phyloP scores from a whole-genome alignment of 2,888 invertebrate species.

The Micoletzkya japonica region DNA sequence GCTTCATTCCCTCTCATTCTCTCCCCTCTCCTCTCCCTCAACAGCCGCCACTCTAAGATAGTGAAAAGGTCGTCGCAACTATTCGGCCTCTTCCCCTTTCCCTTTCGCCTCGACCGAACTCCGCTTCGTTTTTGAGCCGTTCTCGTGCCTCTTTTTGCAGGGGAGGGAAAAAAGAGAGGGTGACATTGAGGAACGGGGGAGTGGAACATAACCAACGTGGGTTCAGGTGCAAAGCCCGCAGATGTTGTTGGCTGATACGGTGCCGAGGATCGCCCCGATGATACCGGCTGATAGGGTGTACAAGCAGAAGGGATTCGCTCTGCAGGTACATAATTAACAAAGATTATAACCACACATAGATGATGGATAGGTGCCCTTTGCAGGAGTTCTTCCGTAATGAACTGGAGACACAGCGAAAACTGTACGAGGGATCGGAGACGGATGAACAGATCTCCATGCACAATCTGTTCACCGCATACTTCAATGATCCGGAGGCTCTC shows the following conservation, averaged over 20 bases:
- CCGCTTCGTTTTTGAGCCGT: too few relatives aligned
- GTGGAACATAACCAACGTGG: background rate
- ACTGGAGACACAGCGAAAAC: background rate
- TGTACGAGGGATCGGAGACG: background rate
- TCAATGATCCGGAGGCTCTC: background rate
- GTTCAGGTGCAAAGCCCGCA: conserved; percentile 6
- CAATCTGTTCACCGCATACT: background rate
- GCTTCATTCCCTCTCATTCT: background rate
- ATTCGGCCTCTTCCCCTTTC: background rate
- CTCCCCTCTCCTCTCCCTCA: background rate
- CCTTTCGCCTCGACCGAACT: background rate
- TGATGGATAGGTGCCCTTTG: background rate
- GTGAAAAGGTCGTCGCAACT: background rate
- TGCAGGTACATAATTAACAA: conserved; percentile 6
- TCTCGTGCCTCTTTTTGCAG: too few relatives aligned
- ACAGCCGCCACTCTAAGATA: background rate
- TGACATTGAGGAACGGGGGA: background rate
- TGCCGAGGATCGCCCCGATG: background rate
- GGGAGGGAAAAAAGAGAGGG: background rate
- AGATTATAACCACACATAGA: background rate
- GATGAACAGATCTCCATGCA: background rate
- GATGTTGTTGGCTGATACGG: conserved; percentile 3
- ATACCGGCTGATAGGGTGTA: conserved; percentile 3
- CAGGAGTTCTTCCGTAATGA: conserved; percentile 10
- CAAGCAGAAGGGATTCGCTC: background rate